phyloP scores from a whole-genome alignment of 1,140 invertebrate species.

The Rhopalosiphum padi region DNA sequence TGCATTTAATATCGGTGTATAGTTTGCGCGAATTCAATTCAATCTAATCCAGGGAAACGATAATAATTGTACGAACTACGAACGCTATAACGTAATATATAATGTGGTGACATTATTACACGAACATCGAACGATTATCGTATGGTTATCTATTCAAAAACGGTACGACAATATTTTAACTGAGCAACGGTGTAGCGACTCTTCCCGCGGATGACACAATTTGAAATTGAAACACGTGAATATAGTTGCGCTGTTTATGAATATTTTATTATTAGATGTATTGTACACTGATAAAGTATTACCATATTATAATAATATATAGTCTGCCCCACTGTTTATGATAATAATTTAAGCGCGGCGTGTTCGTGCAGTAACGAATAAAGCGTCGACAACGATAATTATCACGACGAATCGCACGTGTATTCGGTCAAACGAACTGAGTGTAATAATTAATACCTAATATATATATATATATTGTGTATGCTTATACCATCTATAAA shows the following conservation, averaged over 20 bases:
- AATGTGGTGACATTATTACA: not conserved
- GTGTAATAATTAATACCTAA: not conserved
- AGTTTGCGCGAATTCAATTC: not conserved
- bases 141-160: not conserved
- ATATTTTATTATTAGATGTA: not conserved
- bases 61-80: not conserved
- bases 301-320: not conserved
- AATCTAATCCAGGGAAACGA: not conserved
- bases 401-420: not conserved
- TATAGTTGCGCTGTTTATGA: not conserved
- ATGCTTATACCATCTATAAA: not conserved
- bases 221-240: not conserved
- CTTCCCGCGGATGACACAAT: not conserved
- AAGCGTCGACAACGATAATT: not conserved
- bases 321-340: not conserved
- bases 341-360: not conserved
- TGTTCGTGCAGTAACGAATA: not conserved
- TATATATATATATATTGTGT: not conserved
- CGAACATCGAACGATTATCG: not conserved
- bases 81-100: not conserved
- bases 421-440: not conserved
- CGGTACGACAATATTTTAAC: not conserved
- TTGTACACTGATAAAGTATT: not conserved
- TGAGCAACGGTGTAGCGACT: not conserved
- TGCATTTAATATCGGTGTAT: not conserved